Evolutionary conservation across 2,797 vertebrate species (phyloP), one percentile per base, ranked within the genome.

Genomic region (Salarias fasciatus): DNA sequence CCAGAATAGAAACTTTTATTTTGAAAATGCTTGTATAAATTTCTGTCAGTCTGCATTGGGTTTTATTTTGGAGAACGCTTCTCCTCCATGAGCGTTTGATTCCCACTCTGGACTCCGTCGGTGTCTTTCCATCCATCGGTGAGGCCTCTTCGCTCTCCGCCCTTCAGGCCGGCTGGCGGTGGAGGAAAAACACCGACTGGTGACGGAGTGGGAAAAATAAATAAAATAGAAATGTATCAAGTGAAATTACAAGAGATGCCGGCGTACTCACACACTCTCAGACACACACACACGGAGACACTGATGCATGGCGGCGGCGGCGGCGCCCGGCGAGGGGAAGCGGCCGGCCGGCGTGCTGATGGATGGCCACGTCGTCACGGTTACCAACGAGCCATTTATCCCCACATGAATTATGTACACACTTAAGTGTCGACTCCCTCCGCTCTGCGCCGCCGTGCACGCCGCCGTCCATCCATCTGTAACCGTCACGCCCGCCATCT

Each of bases 401-500:
- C 56, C 59, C 0, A 10, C 44, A 73, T 85, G 79, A 87, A 85
- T 84, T 75, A 87, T 85, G 77, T 50, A 79, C 38, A 63, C 64
- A 48, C 67, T 82, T 59, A 53, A 64, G 51, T 12, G 5, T 80
- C 75, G 55, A 55, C 70, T 46, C 18, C 18, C 18, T 24, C 24
- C 18, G 24, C 24, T 24, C 18, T 24, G 3, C 11, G 2, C 45
- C 68, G 15, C 46, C 0, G 46, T 68, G 74, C 68, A 40, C 5
- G 11, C 43, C 0, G 54, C 36, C 8, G 18, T 62, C 72, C 79
- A 79, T 63, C 77, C 82, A 84, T 70, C 77, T 68, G 14, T 54
- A n/a, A 73, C 75, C 77, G 29, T 51, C 65, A 54, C 29, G 62
- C 65, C 69, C 18, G 71, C 78, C 80, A 76, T 36, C 80, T 72